phyloP scores from a whole-genome alignment of 2,113 vertebrate genomes.

The Sinosuthora webbiana region DNA sequence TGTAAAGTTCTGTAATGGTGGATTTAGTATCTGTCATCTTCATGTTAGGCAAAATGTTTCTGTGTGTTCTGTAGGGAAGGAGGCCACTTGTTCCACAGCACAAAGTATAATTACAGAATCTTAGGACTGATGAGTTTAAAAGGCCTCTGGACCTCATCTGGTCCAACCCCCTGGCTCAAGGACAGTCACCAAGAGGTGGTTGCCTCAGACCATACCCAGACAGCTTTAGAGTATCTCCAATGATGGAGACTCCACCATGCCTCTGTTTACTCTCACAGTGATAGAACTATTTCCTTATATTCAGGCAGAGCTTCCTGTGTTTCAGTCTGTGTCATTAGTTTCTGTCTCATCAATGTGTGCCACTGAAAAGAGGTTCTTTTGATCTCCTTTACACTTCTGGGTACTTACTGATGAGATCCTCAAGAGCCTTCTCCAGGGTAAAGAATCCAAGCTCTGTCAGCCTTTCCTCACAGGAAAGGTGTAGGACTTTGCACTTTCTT shows the following conservation, averaged over 20 bases:
- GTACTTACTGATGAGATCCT: background rate
- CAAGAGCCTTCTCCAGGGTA: background rate
- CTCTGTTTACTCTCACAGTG: background rate
- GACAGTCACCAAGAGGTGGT: background rate
- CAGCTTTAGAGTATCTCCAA: background rate
- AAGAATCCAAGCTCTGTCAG: background rate
- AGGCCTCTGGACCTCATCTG: background rate
- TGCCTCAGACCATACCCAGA: background rate
- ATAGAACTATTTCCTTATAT: background rate
- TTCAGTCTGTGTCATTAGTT: background rate
- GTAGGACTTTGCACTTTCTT: background rate
- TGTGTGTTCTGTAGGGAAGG: background rate
- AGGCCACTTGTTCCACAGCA: background rate
- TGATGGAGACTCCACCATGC: background rate
- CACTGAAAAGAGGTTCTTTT: background rate
- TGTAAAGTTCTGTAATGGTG: background rate
- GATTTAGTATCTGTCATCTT: background rate
- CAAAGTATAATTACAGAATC: background rate
- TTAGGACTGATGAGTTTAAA: background rate
- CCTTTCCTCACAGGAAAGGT: background rate
- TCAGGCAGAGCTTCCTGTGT: rapidly evolving
- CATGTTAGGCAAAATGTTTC: background rate
- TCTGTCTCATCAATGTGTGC: background rate
- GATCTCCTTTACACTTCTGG: background rate
- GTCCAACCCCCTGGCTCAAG: background rate